phyloP scores from a whole-genome alignment of 2,888 invertebrate genomes.

The Xestobium rufovillosum region DNA sequence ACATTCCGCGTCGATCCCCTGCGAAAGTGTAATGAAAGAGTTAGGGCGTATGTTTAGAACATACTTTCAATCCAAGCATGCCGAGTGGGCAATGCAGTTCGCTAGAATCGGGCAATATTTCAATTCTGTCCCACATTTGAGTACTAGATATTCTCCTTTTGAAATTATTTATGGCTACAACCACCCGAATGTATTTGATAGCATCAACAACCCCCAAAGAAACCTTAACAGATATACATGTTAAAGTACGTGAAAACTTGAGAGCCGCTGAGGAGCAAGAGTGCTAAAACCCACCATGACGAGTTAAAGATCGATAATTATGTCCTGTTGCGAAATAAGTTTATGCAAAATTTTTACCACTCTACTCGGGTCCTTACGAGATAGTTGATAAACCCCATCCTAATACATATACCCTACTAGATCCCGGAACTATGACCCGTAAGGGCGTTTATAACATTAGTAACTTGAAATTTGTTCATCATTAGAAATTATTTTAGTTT shows the following conservation, averaged over 20 bases:
- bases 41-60: slow-evolving; percentile 13
- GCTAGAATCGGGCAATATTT: slow-evolving; percentile 6
- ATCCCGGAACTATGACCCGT: not conserved
- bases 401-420: slow-evolving; percentile 9
- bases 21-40: slow-evolving; percentile 21
- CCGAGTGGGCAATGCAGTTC: slow-evolving; percentile 11
- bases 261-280: not conserved
- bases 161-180: slow-evolving; percentile 13
- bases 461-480: slow-evolving; percentile 12
- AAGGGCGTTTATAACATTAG: slow-evolving; percentile 12
- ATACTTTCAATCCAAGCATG: slow-evolving; percentile 12
- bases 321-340: slow-evolving; percentile 1
- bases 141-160: slow-evolving; percentile 13
- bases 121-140: slow-evolving; percentile 14
- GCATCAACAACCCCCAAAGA: no score
- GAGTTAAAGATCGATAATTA: not conserved
- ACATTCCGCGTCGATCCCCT: slow-evolving; percentile 17
- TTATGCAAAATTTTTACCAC: slow-evolving; percentile 10
- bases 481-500: no score
- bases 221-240: not conserved
- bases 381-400: slow-evolving; percentile 6
- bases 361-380: slow-evolving; percentile 12
- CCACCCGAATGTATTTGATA: no score
- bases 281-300: not conserved
- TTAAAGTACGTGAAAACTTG: not conserved